Percentiles rank a stretch among this genome's conserved stretches.
These are phyloP conservation scores for Epinotia bilunana DNA, from an alignment of 2,888 invertebrate genomes.

Conservation along the genomic window DNA sequence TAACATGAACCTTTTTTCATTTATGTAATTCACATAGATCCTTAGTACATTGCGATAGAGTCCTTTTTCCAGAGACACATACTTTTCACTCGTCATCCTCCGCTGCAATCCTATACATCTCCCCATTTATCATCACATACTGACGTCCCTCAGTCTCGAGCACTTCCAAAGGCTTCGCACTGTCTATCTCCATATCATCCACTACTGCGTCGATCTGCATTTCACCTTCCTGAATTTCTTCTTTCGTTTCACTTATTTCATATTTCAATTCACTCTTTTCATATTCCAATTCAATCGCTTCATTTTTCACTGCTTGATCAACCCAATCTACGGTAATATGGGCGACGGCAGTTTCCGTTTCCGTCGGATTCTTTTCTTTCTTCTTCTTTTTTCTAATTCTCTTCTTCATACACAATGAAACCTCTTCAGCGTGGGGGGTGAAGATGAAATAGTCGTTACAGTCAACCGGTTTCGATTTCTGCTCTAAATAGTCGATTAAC, in stretches of 20 bases:
- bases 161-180: conserved; percentile 14
- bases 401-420: not conserved
- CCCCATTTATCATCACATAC: conserved; percentile 33
- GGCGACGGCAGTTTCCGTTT: conserved; percentile 8
- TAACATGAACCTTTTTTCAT: too few species aligned
- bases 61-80: too few species aligned
- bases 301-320: not conserved
- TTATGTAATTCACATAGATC: too few species aligned
- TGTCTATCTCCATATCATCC: not conserved
- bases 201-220: not conserved
- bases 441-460: conserved; percentile 31
- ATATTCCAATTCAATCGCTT: not conserved
- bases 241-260: not conserved
- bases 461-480: conserved; percentile 34
- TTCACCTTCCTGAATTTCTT: not conserved
- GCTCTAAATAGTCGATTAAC: conserved; percentile 31
- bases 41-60: too few species aligned
- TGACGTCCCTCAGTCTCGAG: conserved; percentile 25
- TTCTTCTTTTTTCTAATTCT: not conserved
- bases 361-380: not conserved
- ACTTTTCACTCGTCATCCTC: conserved; percentile 13
- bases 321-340: not conserved
- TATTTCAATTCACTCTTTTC: not conserved
- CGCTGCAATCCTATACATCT: conserved; percentile 33
- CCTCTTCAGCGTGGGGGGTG: not conserved